Evolutionary conservation across 2,888 invertebrate genomes (phyloP), one percentile per base, ranked within the genome.

Genomic region (Acanthosepion lycidas): DNA sequence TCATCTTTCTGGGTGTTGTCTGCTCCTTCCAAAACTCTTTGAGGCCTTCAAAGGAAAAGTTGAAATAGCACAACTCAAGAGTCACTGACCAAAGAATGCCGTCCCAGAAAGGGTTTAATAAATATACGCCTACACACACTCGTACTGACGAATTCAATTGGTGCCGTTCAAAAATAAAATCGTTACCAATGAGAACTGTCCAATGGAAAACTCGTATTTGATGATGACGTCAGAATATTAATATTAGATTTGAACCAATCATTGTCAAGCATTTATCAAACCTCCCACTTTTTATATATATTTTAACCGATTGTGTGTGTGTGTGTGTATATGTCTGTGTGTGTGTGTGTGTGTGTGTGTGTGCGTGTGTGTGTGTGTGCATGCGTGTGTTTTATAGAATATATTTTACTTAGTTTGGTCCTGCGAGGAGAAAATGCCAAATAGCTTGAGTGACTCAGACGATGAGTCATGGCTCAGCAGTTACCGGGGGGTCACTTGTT

Each of bases 201-300:
- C n/a, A 78, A 78, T 78, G 8, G 12, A n/a, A 78, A 78, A n/a
- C 5, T n/a, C 5, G n/a, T 15, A 9, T 78, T 78, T 78, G 12
- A 78, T 78, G 78, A n/a, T 78, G 78, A 78, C 78, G 78, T n/a
- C 78, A 78, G 28, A 78, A 78, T 78, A n/a, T 78, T n/a, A n/a
- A n/a, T n/a, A 78, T 78, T n/a, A 15, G 28, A n/a, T n/a, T 3
- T 15, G n/a, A n/a, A 78, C 78, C 28, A 78, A 78, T 78, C 78
- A 18, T 78, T n/a, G n/a, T n/a, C n/a, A n/a, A 78, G n/a, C n/a
- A 8, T 20, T 55, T 23, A 6, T 59, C 23, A 59, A 59, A 59
- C 59, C 20, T 59, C 59, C 59, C 28, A 78, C 12, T 78, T 78
- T 78, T 78, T 15, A 18, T 78, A 8, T 78, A 8, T 59, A 23